Evolutionary conservation across 2,888 invertebrate genomes (phyloP).

Genomic region (Hyles lineata): DNA sequence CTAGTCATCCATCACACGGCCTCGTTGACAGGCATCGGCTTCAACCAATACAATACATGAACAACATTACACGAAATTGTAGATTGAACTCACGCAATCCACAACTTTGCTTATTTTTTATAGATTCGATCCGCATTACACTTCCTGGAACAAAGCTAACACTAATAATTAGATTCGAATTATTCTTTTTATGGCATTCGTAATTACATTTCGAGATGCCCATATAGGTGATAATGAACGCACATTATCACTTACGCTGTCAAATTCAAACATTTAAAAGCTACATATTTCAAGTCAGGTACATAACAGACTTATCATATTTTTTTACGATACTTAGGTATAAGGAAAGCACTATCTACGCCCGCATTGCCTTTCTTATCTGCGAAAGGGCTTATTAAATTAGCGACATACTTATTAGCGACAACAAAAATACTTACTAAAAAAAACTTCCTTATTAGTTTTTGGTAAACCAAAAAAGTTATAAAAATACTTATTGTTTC

Average conservation of each 20-base stretch:
- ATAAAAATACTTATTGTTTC: too few relatives aligned
- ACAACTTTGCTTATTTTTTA: constrained; percentile 23
- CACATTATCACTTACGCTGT: background rate
- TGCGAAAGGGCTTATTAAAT: constrained; percentile 17
- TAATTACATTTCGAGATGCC: background rate
- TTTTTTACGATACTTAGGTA: constrained; percentile 33
- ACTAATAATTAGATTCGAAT: background rate
- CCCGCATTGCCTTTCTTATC: constrained; percentile 50
- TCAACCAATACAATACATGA: constrained; percentile 68
- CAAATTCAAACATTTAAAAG: background rate
- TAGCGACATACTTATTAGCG: background rate
- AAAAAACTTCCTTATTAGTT: too few relatives aligned
- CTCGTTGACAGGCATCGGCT: constrained; percentile 54
- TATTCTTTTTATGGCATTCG: background rate
- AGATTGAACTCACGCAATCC: constrained; percentile 28
- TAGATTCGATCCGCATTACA: background rate
- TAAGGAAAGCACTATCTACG: constrained; percentile 34
- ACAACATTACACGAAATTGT: constrained; percentile 53
- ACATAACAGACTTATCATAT: constrained; percentile 37
- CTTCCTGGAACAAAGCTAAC: too few relatives aligned
- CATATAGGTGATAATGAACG: background rate
- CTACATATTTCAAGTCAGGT: background rate
- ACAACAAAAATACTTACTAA: background rate
- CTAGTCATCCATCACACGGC: constrained; percentile 77
- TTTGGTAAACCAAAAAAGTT: too few relatives aligned